Evolutionary conservation across 92 coral and sea anemone genomes (phyloP).

Genomic region (Blastomussa wellsi): DNA sequence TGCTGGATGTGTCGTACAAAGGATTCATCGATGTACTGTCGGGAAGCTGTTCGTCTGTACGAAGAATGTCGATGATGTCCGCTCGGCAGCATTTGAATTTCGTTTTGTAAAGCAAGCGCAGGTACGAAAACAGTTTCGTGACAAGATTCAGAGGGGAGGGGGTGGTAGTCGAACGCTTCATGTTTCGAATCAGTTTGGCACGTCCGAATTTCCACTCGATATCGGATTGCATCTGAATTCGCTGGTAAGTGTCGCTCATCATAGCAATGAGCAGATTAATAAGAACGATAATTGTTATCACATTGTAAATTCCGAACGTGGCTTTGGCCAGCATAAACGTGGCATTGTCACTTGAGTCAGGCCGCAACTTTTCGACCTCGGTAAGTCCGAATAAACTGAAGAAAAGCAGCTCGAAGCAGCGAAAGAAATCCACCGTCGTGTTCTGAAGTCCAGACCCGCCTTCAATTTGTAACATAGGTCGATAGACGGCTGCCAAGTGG

Average conservation of each 20-base stretch:
- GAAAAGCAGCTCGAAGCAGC: constrained; percentile 80
- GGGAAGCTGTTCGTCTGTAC: constrained; percentile 83
- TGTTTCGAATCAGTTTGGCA: constrained; percentile 93
- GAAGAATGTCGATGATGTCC: constrained; percentile 87
- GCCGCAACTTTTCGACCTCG: constrained; percentile 59
- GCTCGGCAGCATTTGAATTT: constrained; percentile 91
- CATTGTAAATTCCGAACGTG: constrained; percentile 89
- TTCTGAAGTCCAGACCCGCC: constrained; percentile 28
- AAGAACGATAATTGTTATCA: constrained; percentile 91
- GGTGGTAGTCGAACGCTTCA: constrained; percentile 98
- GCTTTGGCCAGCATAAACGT: constrained; percentile 71
- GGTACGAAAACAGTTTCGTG: constrained; percentile 81
- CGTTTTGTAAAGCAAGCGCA: constrained; percentile 67
- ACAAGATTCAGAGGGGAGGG: constrained; percentile 94
- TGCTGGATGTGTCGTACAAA: constrained; percentile 49
- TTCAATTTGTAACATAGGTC: constrained; percentile 61
- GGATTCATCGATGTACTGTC: constrained; percentile 77
- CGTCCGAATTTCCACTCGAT: constrained; percentile 99
- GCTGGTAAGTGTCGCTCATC: constrained; percentile 99
- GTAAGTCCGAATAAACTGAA: constrained; percentile 92
- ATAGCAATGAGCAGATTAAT: constrained; percentile 95
- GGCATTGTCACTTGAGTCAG: constrained; percentile 39
- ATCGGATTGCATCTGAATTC: constrained; percentile 96
- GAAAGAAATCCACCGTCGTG: constrained; percentile 52
- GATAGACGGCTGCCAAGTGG: constrained; percentile 91